Percentiles rank a stretch among this genome's conserved stretches.
phyloP scores from a whole-genome alignment of 2,113 vertebrate genomes.

The Rhineura floridana region DNA sequence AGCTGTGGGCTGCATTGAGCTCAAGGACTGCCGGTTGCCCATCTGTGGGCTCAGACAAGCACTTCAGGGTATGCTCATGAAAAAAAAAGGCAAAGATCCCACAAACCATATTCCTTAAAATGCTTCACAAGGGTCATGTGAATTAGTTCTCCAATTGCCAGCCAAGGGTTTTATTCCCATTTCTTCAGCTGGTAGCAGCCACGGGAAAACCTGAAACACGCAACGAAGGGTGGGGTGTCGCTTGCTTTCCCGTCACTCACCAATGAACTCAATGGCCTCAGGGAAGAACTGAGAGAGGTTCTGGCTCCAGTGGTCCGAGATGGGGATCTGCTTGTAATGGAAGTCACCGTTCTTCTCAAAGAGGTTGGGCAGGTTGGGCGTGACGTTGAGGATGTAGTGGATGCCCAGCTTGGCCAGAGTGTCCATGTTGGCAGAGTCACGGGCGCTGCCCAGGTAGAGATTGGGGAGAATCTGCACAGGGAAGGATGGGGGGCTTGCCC shows the following conservation, averaged over 20 bases:
- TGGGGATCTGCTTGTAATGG: slow-evolving; percentile 91
- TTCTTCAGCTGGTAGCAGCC: neutral
- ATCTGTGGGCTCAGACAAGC: neutral
- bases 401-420: slow-evolving; percentile 85
- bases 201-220: neutral
- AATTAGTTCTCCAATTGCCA: too few relatives aligned
- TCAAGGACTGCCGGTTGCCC: neutral
- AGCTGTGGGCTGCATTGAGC: neutral
- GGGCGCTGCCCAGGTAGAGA: slow-evolving; percentile 89
- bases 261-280: slow-evolving; percentile 89
- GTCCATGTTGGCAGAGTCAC: slow-evolving; percentile 86
- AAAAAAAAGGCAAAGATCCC: neutral
- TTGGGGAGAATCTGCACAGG: slow-evolving; percentile 90
- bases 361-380: slow-evolving; percentile 89
- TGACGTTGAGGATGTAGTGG: slow-evolving; percentile 90
- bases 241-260: slow-evolving; percentile 71
- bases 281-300: slow-evolving; percentile 91
- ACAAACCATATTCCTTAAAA: neutral
- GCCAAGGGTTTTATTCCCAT: neutral
- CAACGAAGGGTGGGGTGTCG: too few relatives aligned
- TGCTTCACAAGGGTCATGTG: neutral
- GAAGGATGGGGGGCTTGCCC: slow-evolving; percentile 80
- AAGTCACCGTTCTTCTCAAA: slow-evolving; percentile 88
- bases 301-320: slow-evolving; percentile 92
- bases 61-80: neutral